A percentile compares a stretch with the other conserved stretches of the same genome.
phyloP scores from a whole-genome alignment of 2,113 vertebrate species.

The Chrysochloris asiatica region DNA sequence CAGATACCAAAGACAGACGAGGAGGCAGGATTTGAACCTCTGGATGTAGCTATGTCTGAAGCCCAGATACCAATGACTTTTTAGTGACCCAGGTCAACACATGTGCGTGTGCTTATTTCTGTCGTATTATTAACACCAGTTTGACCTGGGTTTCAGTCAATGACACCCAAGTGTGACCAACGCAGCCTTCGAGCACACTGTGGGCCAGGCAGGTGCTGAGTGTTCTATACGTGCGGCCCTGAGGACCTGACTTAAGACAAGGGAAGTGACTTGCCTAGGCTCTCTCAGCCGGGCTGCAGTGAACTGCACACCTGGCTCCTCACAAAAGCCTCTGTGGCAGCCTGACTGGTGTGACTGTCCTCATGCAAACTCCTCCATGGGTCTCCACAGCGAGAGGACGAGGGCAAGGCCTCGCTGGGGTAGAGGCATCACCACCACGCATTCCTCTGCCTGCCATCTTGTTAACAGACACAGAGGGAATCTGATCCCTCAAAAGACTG shows the following conservation, averaged over 20 bases:
- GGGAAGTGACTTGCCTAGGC: not conserved
- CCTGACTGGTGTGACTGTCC: not conserved
- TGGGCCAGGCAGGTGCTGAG: not conserved
- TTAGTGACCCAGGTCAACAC: not conserved
- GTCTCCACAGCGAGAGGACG: not conserved
- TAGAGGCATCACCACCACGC: accelerated
- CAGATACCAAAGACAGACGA: not conserved
- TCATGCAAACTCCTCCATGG: not conserved
- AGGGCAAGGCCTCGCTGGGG: too few relatives aligned
- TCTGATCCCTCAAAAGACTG: not conserved
- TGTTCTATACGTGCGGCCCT: accelerated
- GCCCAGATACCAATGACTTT: not conserved
- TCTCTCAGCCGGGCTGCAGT: not conserved
- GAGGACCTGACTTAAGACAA: not conserved
- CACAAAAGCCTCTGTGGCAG: not conserved
- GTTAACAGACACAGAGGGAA: not conserved
- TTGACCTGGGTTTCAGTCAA: not conserved
- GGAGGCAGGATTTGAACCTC: not conserved
- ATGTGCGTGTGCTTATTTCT: not conserved
- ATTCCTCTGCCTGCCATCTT: not conserved
- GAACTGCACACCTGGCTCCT: not conserved
- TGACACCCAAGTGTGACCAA: not conserved
- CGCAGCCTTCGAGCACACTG: not conserved
- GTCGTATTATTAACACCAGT: not conserved
- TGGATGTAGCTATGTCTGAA: not conserved